Evolutionary conservation across 2,113 vertebrate species (phyloP), one percentile per base, ranked within the genome.

Genomic region (Oostethus manadensis): DNA sequence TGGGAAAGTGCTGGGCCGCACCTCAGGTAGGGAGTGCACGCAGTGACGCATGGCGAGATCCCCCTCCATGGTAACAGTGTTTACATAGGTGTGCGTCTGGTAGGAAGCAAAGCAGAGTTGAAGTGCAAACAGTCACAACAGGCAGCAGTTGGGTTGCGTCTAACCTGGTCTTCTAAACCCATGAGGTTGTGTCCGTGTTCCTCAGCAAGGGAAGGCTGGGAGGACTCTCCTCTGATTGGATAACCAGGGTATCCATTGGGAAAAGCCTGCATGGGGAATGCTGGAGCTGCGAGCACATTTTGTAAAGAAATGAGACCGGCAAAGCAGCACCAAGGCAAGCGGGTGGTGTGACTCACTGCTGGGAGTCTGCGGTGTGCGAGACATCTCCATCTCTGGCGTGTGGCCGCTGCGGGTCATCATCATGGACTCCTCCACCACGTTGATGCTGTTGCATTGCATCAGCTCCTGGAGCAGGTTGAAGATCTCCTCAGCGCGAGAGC

Each of bases 391-490:
- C 29, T 96, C 94, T 0, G 84, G 80, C 0, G 93, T 86, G 78
- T 93, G 95, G 69, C 93, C 93, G 29, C 82, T 90, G 66, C 93
- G 92, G 68, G 91, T 93, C 81, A 95, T 86, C 79, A 97, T 89
- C 75, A 96, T 90, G 0, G 96, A 95, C 79, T 99, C 97, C 29
- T 99, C 97, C 78, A 93, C 93, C 58, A 99, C 93, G 0, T 91
- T 99, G 86, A 99, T 99, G 78, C 97, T 98, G 88, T 98, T 98
- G 60, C 96, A 95, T 73, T 99, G 97, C 97, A 99, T 99, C 85
- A 97, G 89, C 55, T 98, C 96, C 90, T 99, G 97, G 21, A 99
- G 93, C 66, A 99, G 88, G 74, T 95, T 99, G 84, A 99, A 99
- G 84, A 99, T 94, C 68, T 99, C 95, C 80, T 99, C 97, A 0